A percentile compares a stretch with the other conserved stretches of the same genome.
Evolutionary conservation across 1,140 invertebrate genomes (phyloP).

Genomic region (Heliconius himera): DNA sequence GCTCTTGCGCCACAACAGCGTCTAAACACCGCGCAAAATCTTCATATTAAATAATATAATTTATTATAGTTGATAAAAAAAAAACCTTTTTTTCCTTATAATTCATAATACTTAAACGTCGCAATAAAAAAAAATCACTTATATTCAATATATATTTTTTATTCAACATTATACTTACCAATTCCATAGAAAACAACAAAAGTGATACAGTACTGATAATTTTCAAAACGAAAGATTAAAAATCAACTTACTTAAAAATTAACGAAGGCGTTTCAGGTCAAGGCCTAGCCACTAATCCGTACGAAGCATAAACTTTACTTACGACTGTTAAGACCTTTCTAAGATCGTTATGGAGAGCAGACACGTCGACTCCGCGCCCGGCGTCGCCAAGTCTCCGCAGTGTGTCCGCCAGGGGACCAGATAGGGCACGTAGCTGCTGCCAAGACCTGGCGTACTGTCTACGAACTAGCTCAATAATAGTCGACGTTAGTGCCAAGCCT

Average conservation of each 20-base stretch:
- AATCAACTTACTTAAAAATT: not conserved
- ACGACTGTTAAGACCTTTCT: conserved; percentile 85
- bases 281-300: conserved; percentile 34
- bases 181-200: not conserved
- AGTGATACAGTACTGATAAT: not conserved
- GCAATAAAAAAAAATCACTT: too few species aligned
- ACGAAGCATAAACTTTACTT: conserved; percentile 57
- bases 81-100: too few species aligned
- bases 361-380: conserved; percentile 86
- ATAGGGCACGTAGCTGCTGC: conserved; percentile 89
- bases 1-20: too few species aligned
- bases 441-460: conserved; percentile 93
- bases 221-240: not conserved
- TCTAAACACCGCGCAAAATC: too few species aligned
- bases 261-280: conserved; percentile 19
- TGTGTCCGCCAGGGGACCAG: conserved; percentile 90
- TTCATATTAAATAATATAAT: too few species aligned
- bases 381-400: conserved; percentile 88
- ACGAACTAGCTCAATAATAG: conserved; percentile 94
- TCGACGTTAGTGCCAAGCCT: conserved; percentile 95
- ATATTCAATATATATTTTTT: not conserved
- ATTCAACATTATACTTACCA: not conserved
- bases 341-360: conserved; percentile 86
- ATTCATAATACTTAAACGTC: too few species aligned
- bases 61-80: too few species aligned